Base-by-base conservation (phyloP, 1,140 invertebrate species). In the Notospermus geniculatus region DNA sequence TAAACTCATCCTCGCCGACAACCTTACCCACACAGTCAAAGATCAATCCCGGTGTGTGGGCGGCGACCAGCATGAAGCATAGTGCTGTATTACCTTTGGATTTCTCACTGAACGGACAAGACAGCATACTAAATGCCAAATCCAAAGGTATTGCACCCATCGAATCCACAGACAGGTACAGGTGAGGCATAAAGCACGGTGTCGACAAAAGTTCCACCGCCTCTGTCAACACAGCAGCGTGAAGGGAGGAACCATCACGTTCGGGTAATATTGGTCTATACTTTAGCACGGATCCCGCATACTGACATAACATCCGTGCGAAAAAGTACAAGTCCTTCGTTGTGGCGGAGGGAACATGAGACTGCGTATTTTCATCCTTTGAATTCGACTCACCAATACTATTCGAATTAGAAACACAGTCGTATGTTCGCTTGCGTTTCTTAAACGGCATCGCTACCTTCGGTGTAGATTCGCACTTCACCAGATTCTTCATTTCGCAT, bases 11-110 rank as follows among this genome's bases (percentile, higher is more conserved):
- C n/a, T 50, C 46, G 4, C n/a, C 46, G 19, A 50, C n/a, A 5
- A 50, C 46, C n/a, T 50, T 50, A 50, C 46, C 46, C 46, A n/a
- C n/a, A 5, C 5, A 5, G n/a, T 50, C n/a, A n/a, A 50, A 50
- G n/a, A 50, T 50, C 4, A 50, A 5, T n/a, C 46, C 46, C 4
- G 46, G 46, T 4, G 46, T 50, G 5, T 50, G 46, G 4, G 19
- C 46, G n/a, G 46, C 46, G n/a, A 50, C 46, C 5, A 50, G 25
- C 46, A 50, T 23, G 46, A 50, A 50, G 19, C 19, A 13, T 19
- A 27, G 4, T 23, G 5, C 4, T 23, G 9, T 9, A 50, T 7
- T n/a, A 27, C 19, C 5, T n/a, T 5, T 5, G 25, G 46, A 50
- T 7, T 50, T 50, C 4, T 50, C 46, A n/a, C 46, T 50, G 25